These are phyloP conservation scores for Nautilus pompilius DNA, from an alignment of 1,140 invertebrate species.

Conservation along the genomic window DNA sequence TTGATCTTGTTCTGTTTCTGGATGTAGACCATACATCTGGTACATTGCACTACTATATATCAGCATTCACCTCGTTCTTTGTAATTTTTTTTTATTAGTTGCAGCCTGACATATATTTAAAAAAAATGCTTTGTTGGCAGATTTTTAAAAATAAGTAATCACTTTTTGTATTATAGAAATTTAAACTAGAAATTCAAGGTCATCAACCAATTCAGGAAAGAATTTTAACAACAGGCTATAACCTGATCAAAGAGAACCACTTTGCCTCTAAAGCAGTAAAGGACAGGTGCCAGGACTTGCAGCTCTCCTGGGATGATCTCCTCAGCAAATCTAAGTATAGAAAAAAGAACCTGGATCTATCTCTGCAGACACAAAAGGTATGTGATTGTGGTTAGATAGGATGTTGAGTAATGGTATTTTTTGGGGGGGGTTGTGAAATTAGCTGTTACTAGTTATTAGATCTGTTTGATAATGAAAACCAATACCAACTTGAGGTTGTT, in stretches of 20 bases:
- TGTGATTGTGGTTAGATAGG: too few relatives aligned
- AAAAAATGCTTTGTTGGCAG: conserved; percentile 57
- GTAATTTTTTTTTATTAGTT: neutral
- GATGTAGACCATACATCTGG: too few relatives aligned
- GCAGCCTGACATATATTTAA: too few relatives aligned
- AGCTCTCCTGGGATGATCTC: conserved; percentile 81
- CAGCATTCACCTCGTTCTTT: too few relatives aligned
- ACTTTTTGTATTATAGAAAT: conserved; percentile 74
- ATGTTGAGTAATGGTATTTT: too few relatives aligned
- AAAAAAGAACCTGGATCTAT: conserved; percentile 76
- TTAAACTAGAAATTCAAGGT: conserved; percentile 67
- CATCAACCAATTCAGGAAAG: conserved; percentile 96
- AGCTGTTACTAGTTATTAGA: too few relatives aligned
- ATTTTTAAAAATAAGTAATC: too few relatives aligned
- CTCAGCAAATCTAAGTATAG: conserved; percentile 71
- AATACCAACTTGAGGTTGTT: too few relatives aligned
- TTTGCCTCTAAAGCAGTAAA: conserved; percentile 92
- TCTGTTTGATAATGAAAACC: too few relatives aligned
- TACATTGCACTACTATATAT: too few relatives aligned
- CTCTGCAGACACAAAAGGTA: conserved; percentile 79
- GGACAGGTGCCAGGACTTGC: conserved; percentile 66
- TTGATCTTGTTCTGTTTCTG: too few relatives aligned
- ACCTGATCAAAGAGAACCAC: conserved; percentile 90
- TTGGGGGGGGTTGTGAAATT: too few relatives aligned
- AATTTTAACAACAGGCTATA: conserved; percentile 80